Base-by-base conservation (phyloP, 2,113 vertebrate species). In the Turdus rufiventris region DNA sequence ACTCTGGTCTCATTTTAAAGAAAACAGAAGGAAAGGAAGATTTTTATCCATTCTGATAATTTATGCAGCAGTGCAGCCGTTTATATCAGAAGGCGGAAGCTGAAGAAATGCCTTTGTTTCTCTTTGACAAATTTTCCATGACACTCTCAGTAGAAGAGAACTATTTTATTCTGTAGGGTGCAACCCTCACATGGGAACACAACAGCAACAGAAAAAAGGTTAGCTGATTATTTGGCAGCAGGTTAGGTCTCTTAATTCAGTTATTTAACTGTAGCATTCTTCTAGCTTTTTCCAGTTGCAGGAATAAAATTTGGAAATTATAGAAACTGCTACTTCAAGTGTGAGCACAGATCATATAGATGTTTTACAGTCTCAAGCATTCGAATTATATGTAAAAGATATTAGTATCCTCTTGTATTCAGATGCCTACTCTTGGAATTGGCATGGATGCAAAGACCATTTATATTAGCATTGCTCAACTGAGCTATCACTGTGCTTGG, bases 71-170 rank as follows among this genome's bases (percentile, higher is more conserved):
- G 48, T 38, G 23, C 89, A 88, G 72, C 33, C 94, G 67, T 94
- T 96, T 80, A 57, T 77, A 50, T 95, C 70, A 87, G 72, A 90
- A 78, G 36, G 42, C 10, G 2, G 88, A 92, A 92, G 62, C 86
- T 51, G 81, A 89, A 93, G 53, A 91, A 91, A 58, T n/a, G 53
- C 33, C 23, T 91, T 94, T 94, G 65, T 58, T 93, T 89, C 85
- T 88, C 29, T 86, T 84, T 75, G 58, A 68, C 50, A 94, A 83
- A 90, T 96, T 91, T 95, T 95, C 96, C 91, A 83, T 63, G 17
- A 91, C 79, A 75, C 24, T 62, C 58, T 85, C 48, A 36, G 74
- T 16, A 91, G 76, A 92, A 92, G 60, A 84, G 28, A 88, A 42
- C 60, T 91, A 79, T 94, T 93, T 91, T 85, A 56, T 93, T 89